A percentile compares a stretch with the other conserved stretches of the same genome.
These are phyloP conservation scores for Tachystola acroxantha DNA, from an alignment of 2,888 invertebrate species.

Conservation along the genomic window DNA sequence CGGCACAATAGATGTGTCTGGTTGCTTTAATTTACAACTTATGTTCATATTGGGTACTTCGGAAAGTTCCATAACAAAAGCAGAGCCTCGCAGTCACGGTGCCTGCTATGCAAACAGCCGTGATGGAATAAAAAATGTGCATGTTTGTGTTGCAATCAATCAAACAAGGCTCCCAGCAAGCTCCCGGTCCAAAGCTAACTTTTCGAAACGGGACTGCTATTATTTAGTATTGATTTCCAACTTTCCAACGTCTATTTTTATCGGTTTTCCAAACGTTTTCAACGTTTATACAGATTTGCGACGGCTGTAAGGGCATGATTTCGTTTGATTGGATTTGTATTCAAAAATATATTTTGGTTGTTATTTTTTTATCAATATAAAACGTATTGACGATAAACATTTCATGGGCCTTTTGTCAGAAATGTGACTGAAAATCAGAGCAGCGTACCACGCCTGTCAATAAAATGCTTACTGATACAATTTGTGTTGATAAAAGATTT, in stretches of 20 bases:
- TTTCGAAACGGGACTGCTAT: slow-evolving; percentile 48
- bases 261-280: slow-evolving; percentile 41
- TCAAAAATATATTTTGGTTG: slow-evolving; percentile 23
- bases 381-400: slow-evolving; percentile 2
- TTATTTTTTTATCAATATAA: slow-evolving; percentile 2
- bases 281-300: slow-evolving; percentile 55
- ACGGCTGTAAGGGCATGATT: slow-evolving; percentile 43
- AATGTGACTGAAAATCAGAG: no score
- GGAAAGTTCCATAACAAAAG: no score
- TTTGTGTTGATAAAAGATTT: no score
- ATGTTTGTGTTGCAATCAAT: slow-evolving; percentile 72
- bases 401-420: background rate
- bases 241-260: slow-evolving; percentile 57
- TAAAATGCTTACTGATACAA: no score
- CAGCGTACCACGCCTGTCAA: no score
- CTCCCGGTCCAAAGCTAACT: slow-evolving; percentile 59
- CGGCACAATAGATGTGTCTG: no score
- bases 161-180: slow-evolving; percentile 56
- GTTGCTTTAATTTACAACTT: no score
- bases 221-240: slow-evolving; percentile 67
- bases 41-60: no score
- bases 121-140: slow-evolving; percentile 57
- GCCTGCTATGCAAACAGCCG: slow-evolving; percentile 43
- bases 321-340: slow-evolving; percentile 43
- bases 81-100: slow-evolving; percentile 19